Conservation (phyloP, 2,888 invertebrate genomes). For the Platypus cylindrus region DNA sequence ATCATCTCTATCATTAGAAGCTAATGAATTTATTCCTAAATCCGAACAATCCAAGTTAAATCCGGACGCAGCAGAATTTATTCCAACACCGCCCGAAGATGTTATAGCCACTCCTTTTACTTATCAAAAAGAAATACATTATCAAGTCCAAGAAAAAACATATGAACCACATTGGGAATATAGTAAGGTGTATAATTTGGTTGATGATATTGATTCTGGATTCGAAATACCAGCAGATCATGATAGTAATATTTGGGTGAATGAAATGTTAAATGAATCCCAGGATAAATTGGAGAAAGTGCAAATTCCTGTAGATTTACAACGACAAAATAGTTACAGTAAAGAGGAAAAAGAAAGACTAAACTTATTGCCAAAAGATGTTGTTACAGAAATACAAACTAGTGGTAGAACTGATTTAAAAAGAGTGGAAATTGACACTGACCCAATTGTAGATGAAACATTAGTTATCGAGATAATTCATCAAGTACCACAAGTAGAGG, state of each 20-base stretch:
- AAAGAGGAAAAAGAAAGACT: constrained; percentile 19
- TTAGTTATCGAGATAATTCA: too few relatives aligned
- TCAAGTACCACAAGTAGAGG: constrained; percentile 5
- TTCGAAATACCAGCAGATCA: constrained; percentile 27
- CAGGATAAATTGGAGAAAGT: constrained; percentile 15
- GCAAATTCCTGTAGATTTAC: constrained; percentile 2
- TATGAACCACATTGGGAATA: constrained; percentile 20
- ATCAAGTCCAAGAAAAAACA: constrained; percentile 6
- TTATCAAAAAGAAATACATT: constrained; percentile 6
- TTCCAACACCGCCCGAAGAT: constrained; percentile 25
- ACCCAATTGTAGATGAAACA: neutral
- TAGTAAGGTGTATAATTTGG: constrained; percentile 20
- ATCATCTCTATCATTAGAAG: constrained; percentile 18
- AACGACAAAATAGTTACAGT: constrained; percentile 7
- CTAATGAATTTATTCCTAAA: constrained; percentile 29
- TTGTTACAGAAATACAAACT: constrained; percentile 21
- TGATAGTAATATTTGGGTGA: constrained; percentile 28
- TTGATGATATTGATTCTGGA: constrained; percentile 20
- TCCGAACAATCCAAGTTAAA: constrained; percentile 27
- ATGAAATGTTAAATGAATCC: constrained; percentile 26
- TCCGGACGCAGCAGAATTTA: constrained; percentile 33
- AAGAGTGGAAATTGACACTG: neutral
- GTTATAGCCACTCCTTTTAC: neutral
- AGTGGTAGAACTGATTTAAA: constrained; percentile 13
- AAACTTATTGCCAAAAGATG: constrained; percentile 22